A percentile compares a stretch with the other conserved stretches of the same genome.
Conservation (phyloP, 2,888 invertebrate species). For the Agrotis puta region DNA sequence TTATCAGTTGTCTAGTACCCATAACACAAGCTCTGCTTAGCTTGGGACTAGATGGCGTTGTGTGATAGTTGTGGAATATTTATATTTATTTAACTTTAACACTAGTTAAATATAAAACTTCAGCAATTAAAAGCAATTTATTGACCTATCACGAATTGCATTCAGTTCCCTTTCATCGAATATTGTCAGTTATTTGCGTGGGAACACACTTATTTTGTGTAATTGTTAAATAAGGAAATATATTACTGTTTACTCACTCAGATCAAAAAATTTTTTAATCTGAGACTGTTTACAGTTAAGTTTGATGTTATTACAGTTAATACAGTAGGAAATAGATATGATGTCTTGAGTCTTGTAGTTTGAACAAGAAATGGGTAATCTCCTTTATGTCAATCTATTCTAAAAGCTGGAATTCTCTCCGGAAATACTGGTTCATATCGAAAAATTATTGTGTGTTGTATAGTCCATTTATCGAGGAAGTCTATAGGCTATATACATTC, state of each 20-base stretch:
- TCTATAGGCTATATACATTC: too few species aligned
- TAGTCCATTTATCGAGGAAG: too few species aligned
- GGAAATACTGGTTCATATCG: too few species aligned
- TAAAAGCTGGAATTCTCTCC: too few species aligned
- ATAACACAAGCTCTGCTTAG: too few species aligned
- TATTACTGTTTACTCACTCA: too few species aligned
- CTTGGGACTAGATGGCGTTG: too few species aligned
- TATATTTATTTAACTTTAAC: too few species aligned
- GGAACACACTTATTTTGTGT: slow-evolving; percentile 31
- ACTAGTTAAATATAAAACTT: slow-evolving; percentile 26
- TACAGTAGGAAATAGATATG: background rate
- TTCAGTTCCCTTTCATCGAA: slow-evolving; percentile 31
- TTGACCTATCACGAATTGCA: slow-evolving; percentile 43
- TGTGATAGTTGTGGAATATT: too few species aligned
- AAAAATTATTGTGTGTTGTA: too few species aligned
- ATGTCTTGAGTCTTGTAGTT: background rate
- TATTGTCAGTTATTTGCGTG: slow-evolving; percentile 36
- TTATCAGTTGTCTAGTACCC: too few species aligned
- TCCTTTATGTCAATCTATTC: background rate
- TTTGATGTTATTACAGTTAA: background rate
- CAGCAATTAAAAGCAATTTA: slow-evolving; percentile 36
- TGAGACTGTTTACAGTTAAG: slow-evolving; percentile 20
- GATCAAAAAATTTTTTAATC: too few species aligned
- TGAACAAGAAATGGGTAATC: background rate
- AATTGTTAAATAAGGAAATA: slow-evolving; percentile 23